Conservation (phyloP, 2,888 invertebrate genomes). For the Lapara coniferarum region DNA sequence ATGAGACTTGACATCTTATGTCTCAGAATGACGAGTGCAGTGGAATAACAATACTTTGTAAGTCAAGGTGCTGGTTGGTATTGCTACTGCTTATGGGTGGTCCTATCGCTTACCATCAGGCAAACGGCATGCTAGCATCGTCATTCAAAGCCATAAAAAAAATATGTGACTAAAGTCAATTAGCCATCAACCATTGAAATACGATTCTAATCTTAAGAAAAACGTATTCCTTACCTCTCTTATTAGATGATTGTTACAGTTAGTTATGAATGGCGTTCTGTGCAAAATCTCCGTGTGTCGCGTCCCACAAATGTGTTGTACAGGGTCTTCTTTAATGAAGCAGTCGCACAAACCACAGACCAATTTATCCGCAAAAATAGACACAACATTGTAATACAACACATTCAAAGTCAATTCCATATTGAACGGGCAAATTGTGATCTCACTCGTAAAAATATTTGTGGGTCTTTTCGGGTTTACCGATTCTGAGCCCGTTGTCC, state of each 20-base stretch:
- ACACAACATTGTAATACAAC: background rate
- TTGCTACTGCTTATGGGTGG: too few relatives aligned
- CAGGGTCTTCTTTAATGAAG: background rate
- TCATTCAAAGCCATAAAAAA: too few relatives aligned
- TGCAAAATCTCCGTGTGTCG: background rate
- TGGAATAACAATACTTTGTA: too few relatives aligned
- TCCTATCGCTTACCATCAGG: too few relatives aligned
- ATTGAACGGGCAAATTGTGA: slow-evolving; percentile 12
- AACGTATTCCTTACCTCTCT: slow-evolving; percentile 5
- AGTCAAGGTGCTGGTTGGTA: too few relatives aligned
- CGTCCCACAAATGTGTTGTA: slow-evolving; percentile 4
- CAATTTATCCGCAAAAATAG: background rate
- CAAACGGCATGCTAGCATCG: too few relatives aligned
- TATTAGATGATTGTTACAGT: slow-evolving; percentile 4
- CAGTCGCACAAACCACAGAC: background rate
- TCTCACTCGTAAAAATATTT: background rate
- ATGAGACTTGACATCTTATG: too few relatives aligned
- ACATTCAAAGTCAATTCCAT: background rate
- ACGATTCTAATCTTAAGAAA: background rate
- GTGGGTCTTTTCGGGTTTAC: background rate
- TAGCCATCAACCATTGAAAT: too few relatives aligned
- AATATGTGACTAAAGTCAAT: too few relatives aligned
- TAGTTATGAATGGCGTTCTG: background rate
- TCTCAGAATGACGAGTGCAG: too few relatives aligned
- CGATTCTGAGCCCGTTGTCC: background rate